Evolutionary conservation across 2,888 invertebrate species (phyloP).

Genomic region (Stratiomys singularior): DNA sequence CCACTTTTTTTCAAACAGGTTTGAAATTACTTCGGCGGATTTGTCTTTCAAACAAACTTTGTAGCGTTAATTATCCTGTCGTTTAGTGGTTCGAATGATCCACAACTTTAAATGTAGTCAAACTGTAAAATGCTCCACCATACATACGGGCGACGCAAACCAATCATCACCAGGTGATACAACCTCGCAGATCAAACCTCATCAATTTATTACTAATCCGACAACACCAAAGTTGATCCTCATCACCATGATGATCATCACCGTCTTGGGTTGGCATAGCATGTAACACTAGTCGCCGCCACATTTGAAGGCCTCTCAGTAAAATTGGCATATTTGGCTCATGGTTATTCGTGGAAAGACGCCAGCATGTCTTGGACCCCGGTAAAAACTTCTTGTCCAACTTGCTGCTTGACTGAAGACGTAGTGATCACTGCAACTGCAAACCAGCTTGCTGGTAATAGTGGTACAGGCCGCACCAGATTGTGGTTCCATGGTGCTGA

Average conservation of each 20-base stretch:
- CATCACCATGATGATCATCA: constrained; percentile 1
- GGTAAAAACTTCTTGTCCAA: constrained; percentile 29
- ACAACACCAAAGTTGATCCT: background rate
- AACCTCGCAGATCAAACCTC: background rate
- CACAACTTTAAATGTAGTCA: too few species aligned
- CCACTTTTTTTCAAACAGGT: too few species aligned
- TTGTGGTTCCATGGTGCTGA: background rate
- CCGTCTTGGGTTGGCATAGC: background rate
- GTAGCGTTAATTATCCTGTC: too few species aligned
- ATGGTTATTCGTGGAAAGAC: constrained; percentile 5
- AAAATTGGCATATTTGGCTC: constrained; percentile 33
- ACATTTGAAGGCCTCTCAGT: constrained; percentile 16
- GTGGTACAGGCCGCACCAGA: background rate
- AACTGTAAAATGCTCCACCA: too few species aligned
- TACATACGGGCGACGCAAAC: too few species aligned
- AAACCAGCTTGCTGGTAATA: background rate
- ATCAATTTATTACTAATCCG: constrained; percentile 15
- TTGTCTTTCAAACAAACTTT: too few species aligned
- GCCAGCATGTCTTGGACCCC: constrained; percentile 17
- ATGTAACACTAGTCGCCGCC: constrained; percentile 12
- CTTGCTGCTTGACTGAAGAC: constrained; percentile 24
- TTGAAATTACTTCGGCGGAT: too few species aligned
- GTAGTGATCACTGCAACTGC: background rate
- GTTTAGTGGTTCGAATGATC: too few species aligned
- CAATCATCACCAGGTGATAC: background rate